Conservation (phyloP, 2,888 invertebrate genomes). For the Leptopilina syphax region DNA sequence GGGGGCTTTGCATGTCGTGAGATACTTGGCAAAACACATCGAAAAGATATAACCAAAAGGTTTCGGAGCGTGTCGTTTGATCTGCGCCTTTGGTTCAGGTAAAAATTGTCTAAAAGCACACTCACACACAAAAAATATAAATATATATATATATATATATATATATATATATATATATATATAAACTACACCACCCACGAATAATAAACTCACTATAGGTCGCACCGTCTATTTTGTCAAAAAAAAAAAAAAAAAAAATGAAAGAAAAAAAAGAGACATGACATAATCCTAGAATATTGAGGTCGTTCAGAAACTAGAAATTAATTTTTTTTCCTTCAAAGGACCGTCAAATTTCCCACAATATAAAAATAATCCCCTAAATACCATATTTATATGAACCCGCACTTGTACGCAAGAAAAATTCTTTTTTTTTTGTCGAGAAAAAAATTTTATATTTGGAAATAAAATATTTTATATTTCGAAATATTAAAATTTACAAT, state of each 20-base stretch:
- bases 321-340: neutral
- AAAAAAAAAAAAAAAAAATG: neutral
- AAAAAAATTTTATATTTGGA: too few species aligned
- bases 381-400: neutral
- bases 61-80: conserved; percentile 34
- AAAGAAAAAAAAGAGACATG: neutral
- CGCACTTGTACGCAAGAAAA: neutral
- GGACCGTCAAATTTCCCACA: neutral
- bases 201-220: conserved; percentile 7
- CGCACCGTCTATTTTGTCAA: conserved; percentile 19
- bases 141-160: too few species aligned
- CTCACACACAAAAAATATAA: too few species aligned
- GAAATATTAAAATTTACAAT: too few species aligned
- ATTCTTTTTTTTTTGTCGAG: too few species aligned
- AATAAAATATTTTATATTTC: too few species aligned
- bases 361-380: neutral
- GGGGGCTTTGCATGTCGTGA: conserved; percentile 30
- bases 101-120: conserved; percentile 32
- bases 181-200: conserved; percentile 26
- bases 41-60: conserved; percentile 15
- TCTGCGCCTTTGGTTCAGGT: conserved; percentile 26
- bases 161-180: too few species aligned
- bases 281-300: conserved; percentile 23
- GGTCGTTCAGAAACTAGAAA: conserved; percentile 22
- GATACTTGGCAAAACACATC: conserved; percentile 32